These are phyloP conservation scores for Pseudomugil gertrudae DNA, from an alignment of 2,797 vertebrate species.

Conservation along the genomic window DNA sequence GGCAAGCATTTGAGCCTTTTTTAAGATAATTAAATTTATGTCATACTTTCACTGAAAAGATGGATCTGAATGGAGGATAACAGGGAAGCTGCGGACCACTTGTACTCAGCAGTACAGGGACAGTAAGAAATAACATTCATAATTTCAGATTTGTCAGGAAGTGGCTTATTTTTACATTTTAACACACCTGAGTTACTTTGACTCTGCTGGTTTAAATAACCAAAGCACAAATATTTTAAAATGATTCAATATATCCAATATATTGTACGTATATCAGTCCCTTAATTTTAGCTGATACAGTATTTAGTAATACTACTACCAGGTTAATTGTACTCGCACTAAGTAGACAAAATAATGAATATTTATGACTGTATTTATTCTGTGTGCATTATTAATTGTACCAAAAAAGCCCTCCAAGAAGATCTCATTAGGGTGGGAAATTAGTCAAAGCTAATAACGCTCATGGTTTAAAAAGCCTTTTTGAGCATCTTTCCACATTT, in stretches of 20 bases:
- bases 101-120: neutral
- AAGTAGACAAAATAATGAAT: constrained; percentile 77
- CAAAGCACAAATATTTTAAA: neutral
- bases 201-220: constrained; percentile 1
- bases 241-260: neutral
- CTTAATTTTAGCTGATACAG: neutral
- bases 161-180: neutral
- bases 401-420: constrained; percentile 81
- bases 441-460: constrained; percentile 83
- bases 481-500: constrained; percentile 72
- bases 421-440: constrained; percentile 82
- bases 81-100: neutral
- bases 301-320: neutral
- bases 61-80: neutral
- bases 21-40: neutral
- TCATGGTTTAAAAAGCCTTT: constrained; percentile 79
- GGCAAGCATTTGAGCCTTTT: constrained; percentile 4
- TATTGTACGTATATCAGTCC: neutral
- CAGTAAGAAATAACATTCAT: neutral
- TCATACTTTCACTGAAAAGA: constrained; percentile 7
- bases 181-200: neutral
- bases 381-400: constrained; percentile 84
- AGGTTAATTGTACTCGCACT: constrained; percentile 30
- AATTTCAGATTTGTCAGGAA: neutral
- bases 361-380: constrained; percentile 82